Base-by-base conservation (phyloP, 2,797 vertebrate species). In the Rhinichthys osculus region DNA sequence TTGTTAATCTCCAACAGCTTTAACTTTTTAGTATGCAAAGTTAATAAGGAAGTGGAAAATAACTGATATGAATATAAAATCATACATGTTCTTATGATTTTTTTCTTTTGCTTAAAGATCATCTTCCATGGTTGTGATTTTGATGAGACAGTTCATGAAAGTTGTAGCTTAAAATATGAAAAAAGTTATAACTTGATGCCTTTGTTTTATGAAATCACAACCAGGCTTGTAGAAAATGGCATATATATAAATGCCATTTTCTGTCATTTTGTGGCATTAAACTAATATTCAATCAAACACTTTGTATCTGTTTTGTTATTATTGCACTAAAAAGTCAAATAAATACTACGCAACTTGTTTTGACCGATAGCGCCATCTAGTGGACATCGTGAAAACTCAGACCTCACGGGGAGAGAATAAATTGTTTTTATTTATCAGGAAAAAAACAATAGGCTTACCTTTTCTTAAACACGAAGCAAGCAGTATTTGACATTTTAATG, bases 71-170 rank as follows among this genome's bases (percentile, higher is more conserved):
- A 7, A 7, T 70, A 67, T 62, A 10, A 35, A n/a, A 62, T 81
- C 23, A 67, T n/a, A 19, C 23, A 8, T 19, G 7, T 62, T 69
- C 5, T 35, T 38, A 4, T 81, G 40, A 23, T 16, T 72, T 16
- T 57, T 54, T 54, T 21, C 21, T 54, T 54, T 72, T 57, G 38
- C 50, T 72, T 44, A 21, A 14, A 69, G 80, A 85, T 78, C 82
- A 82, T 86, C 38, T 57, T 90, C 84, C 66, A 42, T 71, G 83
- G 85, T 85, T 81, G 84, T 79, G 83, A 84, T 92, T 93, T 91
- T 33, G 3, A 87, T 90, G 89, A 89, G 86, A 83, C 92, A 91
- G 82, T 90, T 78, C 80, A 94, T 96, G 95, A 95, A 92, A 90
- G 93, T 87, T 94, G 88, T 85, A 92, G 91, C 90, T 89, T 90